These are phyloP conservation scores for Dasypogon diadema DNA, from an alignment of 2,888 invertebrate genomes.

Conservation along the genomic window DNA sequence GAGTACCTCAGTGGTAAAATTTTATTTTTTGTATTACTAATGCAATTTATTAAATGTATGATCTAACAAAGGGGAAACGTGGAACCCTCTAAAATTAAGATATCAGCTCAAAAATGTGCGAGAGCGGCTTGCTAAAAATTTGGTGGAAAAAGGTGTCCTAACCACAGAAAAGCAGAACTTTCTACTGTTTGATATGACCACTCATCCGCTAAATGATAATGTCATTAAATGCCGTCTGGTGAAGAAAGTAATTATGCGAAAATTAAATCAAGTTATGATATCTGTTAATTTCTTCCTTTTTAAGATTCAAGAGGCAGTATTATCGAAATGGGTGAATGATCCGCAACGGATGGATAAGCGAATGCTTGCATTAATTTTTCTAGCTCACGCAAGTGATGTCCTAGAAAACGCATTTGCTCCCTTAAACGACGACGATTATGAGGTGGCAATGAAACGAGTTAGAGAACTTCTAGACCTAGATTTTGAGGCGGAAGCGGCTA, in stretches of 20 bases:
- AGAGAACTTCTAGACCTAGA: conserved; percentile 96
- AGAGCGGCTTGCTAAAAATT: conserved; percentile 98
- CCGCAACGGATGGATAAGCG: conserved; percentile 97
- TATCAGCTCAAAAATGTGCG: conserved; percentile 99
- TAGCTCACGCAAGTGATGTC: conserved; percentile 98
- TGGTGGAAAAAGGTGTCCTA: conserved; percentile 98
- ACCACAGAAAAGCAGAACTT: conserved; percentile 99
- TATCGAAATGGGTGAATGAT: conserved; percentile 97
- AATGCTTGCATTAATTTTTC: conserved; percentile 90
- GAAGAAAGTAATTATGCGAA: conserved; percentile 84
- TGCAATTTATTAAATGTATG: too few species aligned
- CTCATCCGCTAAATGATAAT: conserved; percentile 97
- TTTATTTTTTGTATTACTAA: too few species aligned
- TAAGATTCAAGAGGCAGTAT: conserved; percentile 96
- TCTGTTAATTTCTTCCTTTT: conserved; percentile 33
- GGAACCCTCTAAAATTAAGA: conserved; percentile 98
- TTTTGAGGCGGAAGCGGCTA: conserved; percentile 95
- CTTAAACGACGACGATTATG: conserved; percentile 96
- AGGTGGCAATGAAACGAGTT: conserved; percentile 97
- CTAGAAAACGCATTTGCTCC: conserved; percentile 99
- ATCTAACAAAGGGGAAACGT: conserved; percentile 98
- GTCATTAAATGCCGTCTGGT: conserved; percentile 95
- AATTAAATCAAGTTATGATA: conserved; percentile 15
- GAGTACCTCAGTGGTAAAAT: conserved; percentile 96
- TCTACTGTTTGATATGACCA: conserved; percentile 99